A percentile compares a stretch with the other conserved stretches of the same genome.
These are phyloP conservation scores for Helicoverpa zea DNA, from an alignment of 1,140 invertebrate genomes.

Conservation along the genomic window DNA sequence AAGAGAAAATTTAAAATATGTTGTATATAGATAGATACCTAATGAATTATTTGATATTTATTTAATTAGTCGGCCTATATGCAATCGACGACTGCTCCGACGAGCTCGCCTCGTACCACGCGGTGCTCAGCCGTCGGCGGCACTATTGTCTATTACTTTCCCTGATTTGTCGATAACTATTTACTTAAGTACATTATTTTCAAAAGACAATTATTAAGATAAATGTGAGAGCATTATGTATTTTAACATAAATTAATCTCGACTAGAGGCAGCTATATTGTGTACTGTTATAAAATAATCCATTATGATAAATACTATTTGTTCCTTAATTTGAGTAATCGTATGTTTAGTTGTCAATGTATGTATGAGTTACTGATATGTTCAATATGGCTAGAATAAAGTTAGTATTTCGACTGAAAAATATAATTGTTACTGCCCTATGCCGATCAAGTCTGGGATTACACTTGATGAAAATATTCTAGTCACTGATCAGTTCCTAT, in stretches of 20 bases:
- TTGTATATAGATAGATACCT: conserved; percentile 70
- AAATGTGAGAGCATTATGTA: conserved; percentile 51
- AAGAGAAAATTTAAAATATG: conserved; percentile 75
- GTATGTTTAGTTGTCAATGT: conserved; percentile 44
- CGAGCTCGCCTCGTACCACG: neutral
- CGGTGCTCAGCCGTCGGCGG: conserved; percentile 12
- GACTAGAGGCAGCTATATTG: conserved; percentile 68
- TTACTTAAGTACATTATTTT: conserved; percentile 41
- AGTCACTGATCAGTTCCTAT: conserved; percentile 71
- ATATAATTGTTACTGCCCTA: conserved; percentile 62
- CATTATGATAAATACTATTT: conserved; percentile 18
- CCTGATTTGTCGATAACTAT: conserved; percentile 39
- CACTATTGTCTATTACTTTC: conserved; percentile 32
- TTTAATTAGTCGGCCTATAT: conserved; percentile 79
- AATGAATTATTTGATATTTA: conserved; percentile 68
- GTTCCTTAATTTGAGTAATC: conserved; percentile 50
- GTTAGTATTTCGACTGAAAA: conserved; percentile 71
- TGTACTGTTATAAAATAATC: conserved; percentile 55
- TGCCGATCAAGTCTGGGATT: conserved; percentile 71
- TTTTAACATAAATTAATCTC: conserved; percentile 58
- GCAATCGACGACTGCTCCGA: conserved; percentile 18
- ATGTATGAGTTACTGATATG: conserved; percentile 53
- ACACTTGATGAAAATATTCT: conserved; percentile 57
- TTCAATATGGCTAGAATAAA: conserved; percentile 56
- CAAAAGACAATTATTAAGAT: conserved; percentile 48